phyloP scores from a whole-genome alignment of 2,888 invertebrate species.

The Tenthredo livida region DNA sequence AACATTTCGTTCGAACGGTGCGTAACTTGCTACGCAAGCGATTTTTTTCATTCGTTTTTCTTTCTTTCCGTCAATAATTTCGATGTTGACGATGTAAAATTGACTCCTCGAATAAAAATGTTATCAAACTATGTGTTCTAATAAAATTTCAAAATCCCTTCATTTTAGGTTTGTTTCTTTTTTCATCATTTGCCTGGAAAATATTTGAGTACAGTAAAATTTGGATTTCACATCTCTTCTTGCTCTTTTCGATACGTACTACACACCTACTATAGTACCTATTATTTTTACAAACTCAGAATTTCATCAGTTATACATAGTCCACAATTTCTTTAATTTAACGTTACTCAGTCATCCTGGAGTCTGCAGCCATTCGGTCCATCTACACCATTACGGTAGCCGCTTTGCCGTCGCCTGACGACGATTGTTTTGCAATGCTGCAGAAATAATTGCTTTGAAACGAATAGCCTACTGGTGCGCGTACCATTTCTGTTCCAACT shows the following conservation, averaged over 20 bases:
- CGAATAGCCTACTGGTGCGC: constrained; percentile 62
- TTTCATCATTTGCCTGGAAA: background rate
- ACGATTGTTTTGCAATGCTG: constrained; percentile 76
- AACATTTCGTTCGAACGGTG: constrained; percentile 2
- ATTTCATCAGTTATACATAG: constrained; percentile 55
- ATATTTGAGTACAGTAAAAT: background rate
- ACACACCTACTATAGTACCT: background rate
- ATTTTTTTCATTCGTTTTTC: background rate
- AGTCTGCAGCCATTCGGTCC: constrained; percentile 52
- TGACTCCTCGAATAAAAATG: background rate
- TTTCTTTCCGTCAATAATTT: constrained; percentile 36
- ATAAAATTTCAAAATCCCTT: background rate
- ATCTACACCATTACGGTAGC: constrained; percentile 61
- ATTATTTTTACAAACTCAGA: background rate
- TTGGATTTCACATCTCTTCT: background rate
- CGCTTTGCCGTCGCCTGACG: constrained; percentile 58
- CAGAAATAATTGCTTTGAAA: constrained; percentile 76
- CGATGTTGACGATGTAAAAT: background rate
- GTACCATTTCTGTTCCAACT: constrained; percentile 48
- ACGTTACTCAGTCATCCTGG: constrained; percentile 58
- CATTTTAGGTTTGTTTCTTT: too few relatives aligned
- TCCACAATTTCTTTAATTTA: constrained; percentile 67
- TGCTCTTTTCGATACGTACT: background rate
- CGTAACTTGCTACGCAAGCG: constrained; percentile 21
- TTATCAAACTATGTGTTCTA: too few relatives aligned